Base-by-base conservation (phyloP, 2,888 invertebrate genomes). In the Melipona bicolor region DNA sequence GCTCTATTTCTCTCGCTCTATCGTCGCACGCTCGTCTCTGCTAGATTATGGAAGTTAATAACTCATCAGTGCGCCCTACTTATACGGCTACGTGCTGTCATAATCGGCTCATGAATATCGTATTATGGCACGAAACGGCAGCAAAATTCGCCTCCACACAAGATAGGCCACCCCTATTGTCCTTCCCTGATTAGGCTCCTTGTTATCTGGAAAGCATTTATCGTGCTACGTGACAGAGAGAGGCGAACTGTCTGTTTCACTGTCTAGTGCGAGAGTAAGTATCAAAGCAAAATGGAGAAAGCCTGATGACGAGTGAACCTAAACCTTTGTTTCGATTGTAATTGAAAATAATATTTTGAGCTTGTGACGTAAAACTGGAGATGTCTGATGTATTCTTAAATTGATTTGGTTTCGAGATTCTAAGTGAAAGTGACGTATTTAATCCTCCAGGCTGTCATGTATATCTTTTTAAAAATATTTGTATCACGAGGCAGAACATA, bases 101-200 rank as follows among this genome's bases (percentile, higher is more conserved):
- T 88, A 89, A 89, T 88, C 89, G 85, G 86, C 81, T 89, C 89
- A 88, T 86, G 86, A 89, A 90, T 89, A 89, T 87, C 86, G 80
- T 83, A 86, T 89, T 90, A 88, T 82, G 79, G 79, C 71, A 62
- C 67, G 80, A 89, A 82, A 79, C 79, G 80, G 76, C 71, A 86
- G 75, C 77, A 78, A 89, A 86, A 83, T 88, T 88, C 81, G 79
- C 81, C 72, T 79, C 68, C 65, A 70, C 72, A 69, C 50, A 76
- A 85, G 85, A 86, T 84, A 80, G 77, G 75, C 65, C 74, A 64
- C 27, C 67, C 77, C 77, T 67, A 85, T 82, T 85, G 84, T 86
- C 73, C 84, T 79, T 76, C 74, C 27, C 65, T 86, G 81, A 84
- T 84, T 86, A 86, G 84, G 62, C 76, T 76, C 77, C 85, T 86